Conservation (phyloP, 2,113 vertebrate genomes). For the Saccopteryx bilineata region DNA sequence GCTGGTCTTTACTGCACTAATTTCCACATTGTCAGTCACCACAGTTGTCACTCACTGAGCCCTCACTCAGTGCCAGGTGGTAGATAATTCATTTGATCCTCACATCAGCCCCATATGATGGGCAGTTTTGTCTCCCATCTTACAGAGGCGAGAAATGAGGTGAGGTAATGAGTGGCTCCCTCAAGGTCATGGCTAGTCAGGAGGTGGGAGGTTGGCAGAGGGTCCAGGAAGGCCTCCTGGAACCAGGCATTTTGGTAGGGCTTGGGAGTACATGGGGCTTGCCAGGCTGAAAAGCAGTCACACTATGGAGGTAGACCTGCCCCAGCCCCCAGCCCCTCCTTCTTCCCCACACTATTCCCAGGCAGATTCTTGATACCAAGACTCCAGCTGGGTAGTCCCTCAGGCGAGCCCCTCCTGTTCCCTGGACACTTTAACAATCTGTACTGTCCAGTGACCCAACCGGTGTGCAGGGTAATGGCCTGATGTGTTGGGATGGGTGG, state of each 20-base stretch:
- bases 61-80: background rate
- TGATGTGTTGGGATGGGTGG: rapidly evolving
- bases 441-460: background rate
- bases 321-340: background rate
- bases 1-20: background rate
- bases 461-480: background rate
- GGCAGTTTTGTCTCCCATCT: background rate
- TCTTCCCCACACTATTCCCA: background rate
- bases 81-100: background rate
- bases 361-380: background rate
- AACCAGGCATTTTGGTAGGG: background rate
- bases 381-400: background rate
- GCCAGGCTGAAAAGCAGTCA: background rate
- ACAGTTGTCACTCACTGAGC: background rate
- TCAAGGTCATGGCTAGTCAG: background rate
- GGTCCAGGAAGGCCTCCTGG: background rate
- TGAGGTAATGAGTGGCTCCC: background rate
- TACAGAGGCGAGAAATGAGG: background rate
- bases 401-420: background rate
- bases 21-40: background rate
- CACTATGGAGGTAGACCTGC: background rate
- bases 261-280: background rate
- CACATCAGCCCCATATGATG: background rate
- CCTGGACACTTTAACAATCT: background rate
- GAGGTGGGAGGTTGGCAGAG: too few relatives aligned